These are phyloP conservation scores for Hydrolagus affinis DNA, from an alignment of 2,113 vertebrate species.

Conservation along the genomic window DNA sequence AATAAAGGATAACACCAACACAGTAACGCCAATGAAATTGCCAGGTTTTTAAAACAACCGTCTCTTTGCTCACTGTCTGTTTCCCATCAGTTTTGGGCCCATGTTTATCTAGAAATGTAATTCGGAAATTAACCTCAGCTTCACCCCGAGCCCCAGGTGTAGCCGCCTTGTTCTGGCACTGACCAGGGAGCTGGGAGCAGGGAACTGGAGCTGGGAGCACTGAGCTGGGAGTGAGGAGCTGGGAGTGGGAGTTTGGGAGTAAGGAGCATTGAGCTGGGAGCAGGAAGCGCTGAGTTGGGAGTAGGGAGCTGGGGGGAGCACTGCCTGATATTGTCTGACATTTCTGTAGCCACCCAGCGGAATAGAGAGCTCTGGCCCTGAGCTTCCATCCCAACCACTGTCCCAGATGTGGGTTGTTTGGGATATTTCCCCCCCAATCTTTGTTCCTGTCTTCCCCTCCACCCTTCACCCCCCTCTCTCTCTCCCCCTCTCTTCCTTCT, in stretches of 20 bases:
- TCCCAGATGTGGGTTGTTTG: neutral
- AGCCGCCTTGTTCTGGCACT: conserved; percentile 16
- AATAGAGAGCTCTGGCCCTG: conserved; percentile 5
- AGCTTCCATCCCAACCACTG: neutral
- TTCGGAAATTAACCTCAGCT: conserved; percentile 16
- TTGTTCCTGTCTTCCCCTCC: conserved; percentile 18
- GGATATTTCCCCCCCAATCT: neutral
- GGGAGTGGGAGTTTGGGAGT: conserved; percentile 12
- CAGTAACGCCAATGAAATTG: neutral
- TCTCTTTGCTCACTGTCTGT: neutral
- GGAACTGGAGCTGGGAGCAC: too few species aligned
- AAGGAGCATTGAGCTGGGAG: neutral
- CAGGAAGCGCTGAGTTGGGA: neutral
- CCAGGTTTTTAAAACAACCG: neutral
- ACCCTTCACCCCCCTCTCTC: neutral
- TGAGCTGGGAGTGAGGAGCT: too few species aligned
- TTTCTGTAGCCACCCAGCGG: neutral
- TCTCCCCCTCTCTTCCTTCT: conserved; percentile 20
- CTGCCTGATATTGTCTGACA: conserved; percentile 6
- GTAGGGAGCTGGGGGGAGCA: neutral
- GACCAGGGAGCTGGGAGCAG: too few species aligned
- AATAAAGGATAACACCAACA: neutral
- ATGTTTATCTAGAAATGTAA: conserved; percentile 17
- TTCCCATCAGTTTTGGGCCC: too few species aligned
- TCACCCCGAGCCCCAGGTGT: neutral